Percentiles rank a stretch among this genome's conserved stretches.
Conservation (phyloP, 1,140 invertebrate genomes). For the Tribolium castaneum region DNA sequence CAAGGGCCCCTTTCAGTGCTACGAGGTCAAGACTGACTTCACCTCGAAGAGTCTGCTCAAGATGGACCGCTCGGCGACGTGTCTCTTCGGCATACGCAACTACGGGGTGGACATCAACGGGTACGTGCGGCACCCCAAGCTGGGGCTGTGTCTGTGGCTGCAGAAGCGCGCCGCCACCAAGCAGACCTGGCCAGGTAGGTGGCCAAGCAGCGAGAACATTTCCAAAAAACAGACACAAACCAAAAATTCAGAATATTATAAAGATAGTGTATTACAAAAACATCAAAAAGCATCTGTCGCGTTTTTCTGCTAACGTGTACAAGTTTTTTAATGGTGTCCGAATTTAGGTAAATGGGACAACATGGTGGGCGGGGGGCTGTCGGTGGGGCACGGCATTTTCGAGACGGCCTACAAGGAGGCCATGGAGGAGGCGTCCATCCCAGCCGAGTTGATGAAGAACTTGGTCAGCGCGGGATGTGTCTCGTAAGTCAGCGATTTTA, state of each 20-base stretch:
- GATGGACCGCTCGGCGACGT: conserved; percentile 92
- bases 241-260: no score
- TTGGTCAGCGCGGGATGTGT: conserved; percentile 85
- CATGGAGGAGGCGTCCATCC: conserved; percentile 91
- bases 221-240: no score
- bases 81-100: conserved; percentile 92
- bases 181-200: conserved; percentile 89
- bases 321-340: not conserved
- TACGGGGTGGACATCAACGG: conserved; percentile 96
- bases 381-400: conserved; percentile 85
- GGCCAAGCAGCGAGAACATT: not conserved
- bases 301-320: no score
- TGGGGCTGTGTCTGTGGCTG: conserved; percentile 92
- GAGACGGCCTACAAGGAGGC: conserved; percentile 94
- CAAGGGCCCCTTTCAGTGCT: conserved; percentile 71
- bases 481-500: conserved; percentile 69
- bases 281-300: no score
- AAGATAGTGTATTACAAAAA: no score
- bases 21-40: conserved; percentile 82
- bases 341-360: conserved; percentile 86
- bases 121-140: conserved; percentile 85
- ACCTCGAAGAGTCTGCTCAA: conserved; percentile 80
- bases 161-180: conserved; percentile 91
- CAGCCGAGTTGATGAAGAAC: conserved; percentile 77
- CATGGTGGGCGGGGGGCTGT: conserved; percentile 93